Base-by-base conservation (phyloP, 1,140 invertebrate species). In the Pogonomyrmex californicus region DNA sequence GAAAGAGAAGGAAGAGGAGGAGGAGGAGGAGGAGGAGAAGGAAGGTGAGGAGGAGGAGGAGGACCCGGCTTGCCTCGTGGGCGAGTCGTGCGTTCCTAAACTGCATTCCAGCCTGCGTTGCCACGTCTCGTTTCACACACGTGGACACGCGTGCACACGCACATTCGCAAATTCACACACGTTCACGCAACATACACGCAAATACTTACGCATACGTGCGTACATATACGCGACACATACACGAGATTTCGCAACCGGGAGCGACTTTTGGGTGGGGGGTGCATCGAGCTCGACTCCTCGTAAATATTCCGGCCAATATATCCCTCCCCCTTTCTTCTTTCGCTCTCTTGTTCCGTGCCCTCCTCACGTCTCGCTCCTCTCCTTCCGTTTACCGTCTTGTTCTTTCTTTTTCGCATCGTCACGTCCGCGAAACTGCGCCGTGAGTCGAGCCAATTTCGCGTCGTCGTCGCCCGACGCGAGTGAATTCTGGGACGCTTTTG, bases 101-200 rank as follows among this genome's bases (percentile, higher is more conserved):
- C 91, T 91, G 89, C 93, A 93, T 93, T 93, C 91, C 87, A 90
- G 81, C 85, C 73, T 86, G 87, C 91, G 92, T 92, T 92, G 91
- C 92, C 92, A 93, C 88, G 91, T 93, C 91, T 92, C 89, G 73
- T 87, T 83, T 85, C 86, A 88, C 88, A 83, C 76, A 89, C 77
- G 73, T 81, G 77, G 70, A 88, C 63, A 79, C 65, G 65, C 76
- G 38, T 51, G 36, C 60, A 41, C 41, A 54, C 60, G 33, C 41
- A 54, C 51, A 38, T 47, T n/a, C 76, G 23, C 23, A 23, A 3
- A 33, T 47, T 36, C 76, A 47, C 49, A 56, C 36, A 56, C 6
- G 9, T 41, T 23, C 44, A 78, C 17, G 41, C 75, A 12, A 47
- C 23, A 23, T 4, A 30, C 12, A 10, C 23, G 10, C 41, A 12